Percentiles rank a stretch among this genome's conserved stretches.
These are phyloP conservation scores for Stenopsyche tienmushanensis DNA, from an alignment of 1,140 invertebrate species.

Conservation along the genomic window DNA sequence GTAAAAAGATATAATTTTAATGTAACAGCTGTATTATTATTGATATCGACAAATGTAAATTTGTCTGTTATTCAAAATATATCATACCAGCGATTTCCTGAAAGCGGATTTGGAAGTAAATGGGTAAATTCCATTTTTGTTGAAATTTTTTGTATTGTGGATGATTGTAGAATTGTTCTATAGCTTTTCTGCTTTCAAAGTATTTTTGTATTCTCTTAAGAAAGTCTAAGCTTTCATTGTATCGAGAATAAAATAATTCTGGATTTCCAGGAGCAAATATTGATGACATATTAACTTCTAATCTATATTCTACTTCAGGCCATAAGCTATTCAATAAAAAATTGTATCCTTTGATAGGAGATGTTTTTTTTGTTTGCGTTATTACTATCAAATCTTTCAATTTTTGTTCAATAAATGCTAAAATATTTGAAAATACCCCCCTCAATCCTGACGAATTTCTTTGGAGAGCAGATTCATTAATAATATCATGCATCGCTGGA, in stretches of 20 bases:
- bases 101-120: conserved; percentile 93
- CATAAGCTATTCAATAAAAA: conserved; percentile 88
- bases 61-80: too few relatives aligned
- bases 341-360: conserved; percentile 72
- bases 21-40: too few relatives aligned
- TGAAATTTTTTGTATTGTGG: conserved; percentile 72
- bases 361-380: conserved; percentile 62
- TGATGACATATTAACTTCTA: conserved; percentile 73
- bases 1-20: conserved; percentile 30
- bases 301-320: conserved; percentile 78
- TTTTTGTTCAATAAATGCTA: conserved; percentile 69
- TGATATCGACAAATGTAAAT: too few relatives aligned
- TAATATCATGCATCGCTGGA: conserved; percentile 70
- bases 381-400: conserved; percentile 62
- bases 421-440: conserved; percentile 72
- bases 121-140: conserved; percentile 88
- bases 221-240: conserved; percentile 78
- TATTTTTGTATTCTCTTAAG: conserved; percentile 71
- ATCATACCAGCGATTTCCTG: conserved; percentile 82
- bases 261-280: conserved; percentile 92
- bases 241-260: conserved; percentile 82
- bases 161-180: conserved; percentile 61
- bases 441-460: conserved; percentile 70
- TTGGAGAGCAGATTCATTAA: conserved; percentile 73
- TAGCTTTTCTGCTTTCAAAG: conserved; percentile 60